Percentiles rank a stretch among this genome's conserved stretches.
Conservation (phyloP, 2,797 vertebrate genomes). For the Parauchenoglanis ngamensis region DNA sequence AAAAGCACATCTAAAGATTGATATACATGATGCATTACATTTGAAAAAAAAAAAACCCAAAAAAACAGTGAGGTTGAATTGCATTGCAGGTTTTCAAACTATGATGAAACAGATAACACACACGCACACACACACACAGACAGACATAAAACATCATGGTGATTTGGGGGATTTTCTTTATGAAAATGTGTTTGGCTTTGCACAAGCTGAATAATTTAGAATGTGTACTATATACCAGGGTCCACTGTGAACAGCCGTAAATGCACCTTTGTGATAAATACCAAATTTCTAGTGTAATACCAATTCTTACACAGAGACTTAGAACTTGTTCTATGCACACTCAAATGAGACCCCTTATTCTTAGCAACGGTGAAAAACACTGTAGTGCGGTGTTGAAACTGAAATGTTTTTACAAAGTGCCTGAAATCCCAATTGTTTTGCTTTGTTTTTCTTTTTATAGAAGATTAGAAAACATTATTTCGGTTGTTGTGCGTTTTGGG, state of each 20-base stretch:
- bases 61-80: no score
- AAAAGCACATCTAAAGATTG: neutral
- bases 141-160: neutral
- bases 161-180: neutral
- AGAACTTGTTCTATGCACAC: neutral
- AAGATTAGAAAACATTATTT: neutral
- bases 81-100: neutral
- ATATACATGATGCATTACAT: neutral
- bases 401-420: neutral
- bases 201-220: neutral
- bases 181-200: neutral
- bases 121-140: no score
- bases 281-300: neutral
- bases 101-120: neutral
- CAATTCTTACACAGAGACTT: neutral
- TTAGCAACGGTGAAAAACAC: neutral
- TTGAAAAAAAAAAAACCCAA: no score
- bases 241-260: neutral
- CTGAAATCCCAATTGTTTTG: neutral
- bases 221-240: neutral
- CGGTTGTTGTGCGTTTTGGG: no score
- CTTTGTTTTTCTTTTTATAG: neutral
- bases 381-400: no score
- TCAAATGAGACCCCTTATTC: neutral
- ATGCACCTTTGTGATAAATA: neutral